Conservation (phyloP, 2,113 vertebrate species). For the Etheostoma cragini region DNA sequence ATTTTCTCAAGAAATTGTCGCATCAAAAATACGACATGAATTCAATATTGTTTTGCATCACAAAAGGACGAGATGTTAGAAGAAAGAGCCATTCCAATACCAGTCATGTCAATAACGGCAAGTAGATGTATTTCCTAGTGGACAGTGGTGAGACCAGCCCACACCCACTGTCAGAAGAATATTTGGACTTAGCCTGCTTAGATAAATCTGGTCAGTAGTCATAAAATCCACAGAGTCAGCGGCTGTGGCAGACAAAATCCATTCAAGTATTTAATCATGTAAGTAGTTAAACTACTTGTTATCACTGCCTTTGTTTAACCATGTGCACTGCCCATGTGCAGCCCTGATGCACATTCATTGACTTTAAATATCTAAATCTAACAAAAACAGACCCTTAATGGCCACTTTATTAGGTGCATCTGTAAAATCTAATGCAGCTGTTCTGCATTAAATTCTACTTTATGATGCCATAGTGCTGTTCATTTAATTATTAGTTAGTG, state of each 20-base stretch:
- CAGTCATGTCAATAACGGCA: not conserved
- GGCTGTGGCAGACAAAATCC: no score
- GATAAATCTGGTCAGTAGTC: not conserved
- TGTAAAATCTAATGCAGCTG: not conserved
- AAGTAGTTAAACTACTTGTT: not conserved
- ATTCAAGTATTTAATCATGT: not conserved
- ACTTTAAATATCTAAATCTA: no score
- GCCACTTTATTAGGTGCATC: not conserved
- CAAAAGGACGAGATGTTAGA: not conserved
- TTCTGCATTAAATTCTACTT: not conserved
- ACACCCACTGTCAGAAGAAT: not conserved
- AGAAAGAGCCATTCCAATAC: not conserved
- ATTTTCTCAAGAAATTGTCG: no score
- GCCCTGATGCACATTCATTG: no score
- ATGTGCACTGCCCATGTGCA: no score
- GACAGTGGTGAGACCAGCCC: not conserved
- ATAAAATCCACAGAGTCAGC: not conserved
- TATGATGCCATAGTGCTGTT: not conserved
- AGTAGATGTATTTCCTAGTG: not conserved
- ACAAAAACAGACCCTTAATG: no score
- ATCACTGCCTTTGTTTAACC: not conserved
- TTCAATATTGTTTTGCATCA: no score
- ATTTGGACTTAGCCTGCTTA: not conserved
- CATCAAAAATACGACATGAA: no score
- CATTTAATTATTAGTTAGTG: not conserved